phyloP scores from a whole-genome alignment of 1,140 invertebrate genomes.

The Paracyclopina nana region DNA sequence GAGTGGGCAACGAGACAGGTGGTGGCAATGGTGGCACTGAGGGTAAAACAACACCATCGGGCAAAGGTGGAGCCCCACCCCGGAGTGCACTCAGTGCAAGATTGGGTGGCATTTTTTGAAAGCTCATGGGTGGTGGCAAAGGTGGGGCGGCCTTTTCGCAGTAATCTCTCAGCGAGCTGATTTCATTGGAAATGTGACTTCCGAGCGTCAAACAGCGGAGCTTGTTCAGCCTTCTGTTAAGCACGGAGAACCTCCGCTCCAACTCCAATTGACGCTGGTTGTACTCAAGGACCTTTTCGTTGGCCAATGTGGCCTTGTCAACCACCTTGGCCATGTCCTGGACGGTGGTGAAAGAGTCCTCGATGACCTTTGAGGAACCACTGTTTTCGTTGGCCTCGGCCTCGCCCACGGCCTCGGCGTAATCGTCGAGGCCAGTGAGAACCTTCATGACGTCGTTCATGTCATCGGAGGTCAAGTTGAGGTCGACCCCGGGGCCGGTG shows the following conservation, averaged over 20 bases:
- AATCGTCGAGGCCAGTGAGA: not conserved
- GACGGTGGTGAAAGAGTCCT: not conserved
- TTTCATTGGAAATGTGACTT: conserved; percentile 16
- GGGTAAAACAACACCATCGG: not conserved
- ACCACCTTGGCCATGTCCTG: not conserved
- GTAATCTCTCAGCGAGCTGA: not conserved
- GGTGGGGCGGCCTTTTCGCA: too few species aligned
- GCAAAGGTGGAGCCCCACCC: too few species aligned
- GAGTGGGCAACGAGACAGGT: conserved; percentile 1
- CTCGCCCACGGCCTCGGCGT: not conserved
- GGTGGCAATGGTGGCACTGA: too few species aligned
- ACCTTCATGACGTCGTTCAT: conserved; percentile 1
- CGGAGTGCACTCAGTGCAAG: too few species aligned
- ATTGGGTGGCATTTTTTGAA: too few species aligned
- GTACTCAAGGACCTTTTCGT: not conserved
- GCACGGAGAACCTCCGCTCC: not conserved
- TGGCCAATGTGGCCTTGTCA: not conserved
- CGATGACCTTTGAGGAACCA: too few species aligned
- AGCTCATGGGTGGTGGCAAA: too few species aligned
- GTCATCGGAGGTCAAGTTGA: too few species aligned
- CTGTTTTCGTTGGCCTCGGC: not conserved
- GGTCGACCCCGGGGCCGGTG: too few species aligned
- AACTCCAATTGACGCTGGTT: not conserved
- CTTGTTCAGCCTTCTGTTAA: not conserved
- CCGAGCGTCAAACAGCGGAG: not conserved